Conservation (phyloP, 2,797 vertebrate species). For the Dermochelys coriacea region DNA sequence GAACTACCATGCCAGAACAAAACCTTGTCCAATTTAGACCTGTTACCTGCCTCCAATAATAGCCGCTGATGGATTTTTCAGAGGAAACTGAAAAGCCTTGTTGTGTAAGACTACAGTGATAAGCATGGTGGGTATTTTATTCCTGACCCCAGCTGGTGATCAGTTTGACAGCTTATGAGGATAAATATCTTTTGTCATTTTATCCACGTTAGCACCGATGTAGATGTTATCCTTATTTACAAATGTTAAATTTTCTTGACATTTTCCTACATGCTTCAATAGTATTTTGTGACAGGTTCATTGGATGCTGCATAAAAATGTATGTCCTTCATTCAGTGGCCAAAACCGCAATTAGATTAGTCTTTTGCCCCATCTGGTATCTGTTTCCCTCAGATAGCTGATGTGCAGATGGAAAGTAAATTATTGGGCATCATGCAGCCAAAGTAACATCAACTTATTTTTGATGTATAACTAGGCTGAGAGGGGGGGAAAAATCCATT, state of each 20-base stretch:
- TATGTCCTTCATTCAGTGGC: not conserved
- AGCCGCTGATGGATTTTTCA: not conserved
- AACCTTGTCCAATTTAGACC: not conserved
- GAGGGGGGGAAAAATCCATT: not conserved
- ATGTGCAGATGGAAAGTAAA: too few relatives aligned
- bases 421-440: not conserved
- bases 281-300: not conserved
- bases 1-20: not conserved
- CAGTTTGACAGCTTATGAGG: not conserved
- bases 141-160: not conserved
- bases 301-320: not conserved
- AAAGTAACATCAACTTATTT: fast-evolving
- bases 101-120: not conserved
- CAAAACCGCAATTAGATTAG: not conserved
- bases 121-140: not conserved
- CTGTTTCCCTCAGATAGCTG: not conserved
- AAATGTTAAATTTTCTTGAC: not conserved
- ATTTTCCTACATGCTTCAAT: not conserved
- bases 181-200: not conserved
- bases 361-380: not conserved
- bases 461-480: not conserved
- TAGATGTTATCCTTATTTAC: not conserved
- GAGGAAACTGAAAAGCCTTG: not conserved
- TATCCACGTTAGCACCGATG: not conserved
- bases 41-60: not conserved